phyloP scores from a whole-genome alignment of 2,888 invertebrate species.

The Xylophagus ater region DNA sequence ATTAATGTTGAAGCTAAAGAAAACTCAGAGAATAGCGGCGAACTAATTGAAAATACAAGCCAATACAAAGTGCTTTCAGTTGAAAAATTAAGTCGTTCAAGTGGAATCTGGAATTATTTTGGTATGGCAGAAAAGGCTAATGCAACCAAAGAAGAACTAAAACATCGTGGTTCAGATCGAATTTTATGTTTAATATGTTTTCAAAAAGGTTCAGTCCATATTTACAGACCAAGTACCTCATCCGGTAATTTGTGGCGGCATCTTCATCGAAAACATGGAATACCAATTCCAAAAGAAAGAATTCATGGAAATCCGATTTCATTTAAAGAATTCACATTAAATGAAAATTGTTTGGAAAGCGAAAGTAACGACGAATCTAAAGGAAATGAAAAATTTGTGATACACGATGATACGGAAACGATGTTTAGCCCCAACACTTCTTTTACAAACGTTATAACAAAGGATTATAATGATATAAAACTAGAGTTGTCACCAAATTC shows the following conservation, averaged over 20 bases:
- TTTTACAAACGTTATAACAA: too few relatives aligned
- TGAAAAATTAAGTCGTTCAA: slow-evolving; percentile 9
- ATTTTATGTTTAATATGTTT: slow-evolving; percentile 19
- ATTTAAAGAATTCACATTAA: too few relatives aligned
- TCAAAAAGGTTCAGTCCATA: slow-evolving; percentile 16
- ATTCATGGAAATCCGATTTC: too few relatives aligned
- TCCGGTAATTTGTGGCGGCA: slow-evolving; percentile 20
- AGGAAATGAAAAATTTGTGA: background rate
- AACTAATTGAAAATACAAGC: too few relatives aligned
- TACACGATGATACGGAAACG: too few relatives aligned
- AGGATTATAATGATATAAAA: too few relatives aligned
- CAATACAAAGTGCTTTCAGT: slow-evolving; percentile 7
- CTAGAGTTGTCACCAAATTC: too few relatives aligned
- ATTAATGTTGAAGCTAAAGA: too few relatives aligned
- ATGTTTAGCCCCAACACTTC: too few relatives aligned
- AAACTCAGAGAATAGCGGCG: too few relatives aligned
- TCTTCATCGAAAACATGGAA: slow-evolving; percentile 17
- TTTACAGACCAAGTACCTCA: slow-evolving; percentile 19
- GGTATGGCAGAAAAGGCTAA: slow-evolving; percentile 13
- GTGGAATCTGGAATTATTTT: slow-evolving; percentile 18
- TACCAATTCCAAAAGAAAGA: slow-evolving; percentile 17
- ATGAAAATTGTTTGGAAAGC: too few relatives aligned
- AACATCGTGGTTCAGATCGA: slow-evolving; percentile 10
- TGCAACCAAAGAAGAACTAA: background rate
- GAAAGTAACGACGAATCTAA: background rate